A percentile compares a stretch with the other conserved stretches of the same genome.
Evolutionary conservation across 1,140 invertebrate species (phyloP).

Genomic region (Hypothenemus hampei): DNA sequence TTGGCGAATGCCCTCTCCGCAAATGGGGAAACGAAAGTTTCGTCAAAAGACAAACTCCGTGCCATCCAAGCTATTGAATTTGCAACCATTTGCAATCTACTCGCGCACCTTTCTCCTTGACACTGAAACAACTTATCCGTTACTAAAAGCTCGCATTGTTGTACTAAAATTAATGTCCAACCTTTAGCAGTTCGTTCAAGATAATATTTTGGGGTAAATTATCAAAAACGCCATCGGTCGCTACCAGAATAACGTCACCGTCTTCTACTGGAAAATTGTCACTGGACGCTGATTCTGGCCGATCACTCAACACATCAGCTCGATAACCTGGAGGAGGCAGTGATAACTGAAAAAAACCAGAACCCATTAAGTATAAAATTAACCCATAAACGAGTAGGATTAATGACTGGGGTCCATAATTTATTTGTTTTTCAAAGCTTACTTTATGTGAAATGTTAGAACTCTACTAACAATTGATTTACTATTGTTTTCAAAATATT

Average conservation of each 20-base stretch:
- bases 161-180: slow-evolving; percentile 22
- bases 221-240: slow-evolving; percentile 97
- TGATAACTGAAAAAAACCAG: slow-evolving; percentile 54
- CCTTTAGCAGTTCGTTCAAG: slow-evolving; percentile 70
- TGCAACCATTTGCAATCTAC: slow-evolving; percentile 80
- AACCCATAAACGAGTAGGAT: no score
- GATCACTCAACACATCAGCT: slow-evolving; percentile 80
- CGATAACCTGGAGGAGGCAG: slow-evolving; percentile 85
- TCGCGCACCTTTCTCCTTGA: slow-evolving; percentile 65
- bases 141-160: no score
- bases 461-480: neutral
- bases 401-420: no score
- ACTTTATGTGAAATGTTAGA: no score
- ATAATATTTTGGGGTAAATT: slow-evolving; percentile 91
- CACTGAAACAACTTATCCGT: slow-evolving; percentile 44
- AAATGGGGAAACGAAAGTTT: slow-evolving; percentile 93
- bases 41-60: slow-evolving; percentile 85
- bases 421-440: no score
- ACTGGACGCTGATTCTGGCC: slow-evolving; percentile 86
- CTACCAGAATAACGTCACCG: slow-evolving; percentile 92
- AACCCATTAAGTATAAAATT: neutral
- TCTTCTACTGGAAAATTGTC: slow-evolving; percentile 87
- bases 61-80: slow-evolving; percentile 95
- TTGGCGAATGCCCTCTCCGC: slow-evolving; percentile 85
- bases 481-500: neutral